phyloP scores from a whole-genome alignment of 2,888 invertebrate species.

The Drosophila prostipennis region DNA sequence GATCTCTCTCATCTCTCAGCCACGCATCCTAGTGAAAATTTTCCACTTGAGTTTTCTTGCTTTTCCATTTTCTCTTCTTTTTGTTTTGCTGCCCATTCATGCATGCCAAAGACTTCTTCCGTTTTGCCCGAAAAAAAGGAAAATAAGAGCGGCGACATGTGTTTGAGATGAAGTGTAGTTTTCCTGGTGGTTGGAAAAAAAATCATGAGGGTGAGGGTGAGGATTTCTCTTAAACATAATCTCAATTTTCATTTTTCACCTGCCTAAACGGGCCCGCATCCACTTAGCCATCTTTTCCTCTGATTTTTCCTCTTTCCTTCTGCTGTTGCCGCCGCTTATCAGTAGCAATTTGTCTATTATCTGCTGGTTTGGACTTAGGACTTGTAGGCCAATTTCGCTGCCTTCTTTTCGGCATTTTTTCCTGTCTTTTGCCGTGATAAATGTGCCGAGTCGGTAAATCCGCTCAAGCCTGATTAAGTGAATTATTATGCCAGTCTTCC shows the following conservation, averaged over 20 bases:
- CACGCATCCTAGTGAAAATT: conserved; percentile 52
- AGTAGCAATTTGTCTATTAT: conserved; percentile 72
- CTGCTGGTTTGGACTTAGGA: conserved; percentile 27
- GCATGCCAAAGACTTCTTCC: conserved; percentile 64
- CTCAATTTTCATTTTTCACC: conserved; percentile 77
- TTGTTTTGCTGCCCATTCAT: conserved; percentile 55
- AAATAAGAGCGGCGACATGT: conserved; percentile 65
- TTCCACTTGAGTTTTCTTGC: conserved; percentile 71
- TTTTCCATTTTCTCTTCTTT: conserved; percentile 12
- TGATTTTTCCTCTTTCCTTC: conserved; percentile 6
- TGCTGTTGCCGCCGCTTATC: conserved; percentile 53
- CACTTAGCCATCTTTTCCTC: conserved; percentile 47
- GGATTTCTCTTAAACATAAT: conserved; percentile 58
- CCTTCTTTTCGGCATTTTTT: conserved; percentile 22
- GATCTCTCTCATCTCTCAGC: conserved; percentile 3
- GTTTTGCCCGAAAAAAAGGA: conserved; percentile 44
- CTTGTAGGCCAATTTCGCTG: conserved; percentile 56
- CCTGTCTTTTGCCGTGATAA: conserved; percentile 50
- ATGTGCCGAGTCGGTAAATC: conserved; percentile 63
- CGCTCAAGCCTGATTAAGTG: conserved; percentile 78
- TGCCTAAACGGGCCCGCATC: conserved; percentile 67
- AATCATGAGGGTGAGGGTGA: conserved; percentile 6
- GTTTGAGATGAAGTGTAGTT: conserved; percentile 46
- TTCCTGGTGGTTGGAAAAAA: conserved; percentile 21
- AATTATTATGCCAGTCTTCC: conserved; percentile 62